Base-by-base conservation (phyloP, 2,888 invertebrate species). In the Diloba caeruleocephala region DNA sequence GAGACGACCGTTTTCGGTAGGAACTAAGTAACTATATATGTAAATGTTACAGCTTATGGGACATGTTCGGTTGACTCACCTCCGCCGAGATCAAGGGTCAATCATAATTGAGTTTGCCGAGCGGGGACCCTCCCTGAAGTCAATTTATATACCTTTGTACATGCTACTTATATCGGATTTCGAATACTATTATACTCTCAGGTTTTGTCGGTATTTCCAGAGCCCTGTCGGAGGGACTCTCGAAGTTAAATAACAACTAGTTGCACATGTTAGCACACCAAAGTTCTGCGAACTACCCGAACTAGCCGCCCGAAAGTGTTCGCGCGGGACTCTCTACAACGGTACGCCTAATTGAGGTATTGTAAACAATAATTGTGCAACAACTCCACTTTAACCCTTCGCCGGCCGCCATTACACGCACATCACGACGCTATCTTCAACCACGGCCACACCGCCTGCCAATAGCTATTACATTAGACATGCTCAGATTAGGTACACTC, bases 61-160 rank as follows among this genome's bases (percentile, higher is more conserved):
- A 67, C 72, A 71, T 65, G 72, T 77, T 76, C 75, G 73, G 75
- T 65, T 74, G 73, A 64, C 71, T 74, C 73, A 64, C 44, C 69
- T 67, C 57, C 74, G 46, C 61, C 51, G 61, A 78, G 84, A 79
- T 84, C 83, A 81, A 66, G 74, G 87, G 86, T 85, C 84, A 85
- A 69, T 71, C 71, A 76, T 84, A 87, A 87, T 87, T 86, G 82
- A 83, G 77, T 81, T 76, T 67, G 61, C 55, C 49, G 72, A 74
- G 66, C 50, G 50, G 55, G n/a, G 51, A 29, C 65, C 59, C 69
- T 57, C 46, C 57, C 55, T 58, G 51, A 55, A 59, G 45, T 60
- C 56, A 61, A 71, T 61, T 57, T 67, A 57, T 44, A 42, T 57
- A 60, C 38, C 51, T 60, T 42, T 51, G 37, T 63, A 59, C 39